phyloP scores from a whole-genome alignment of 35 echinoderm and acorn worm species.

The Ophiothrix spiculata region DNA sequence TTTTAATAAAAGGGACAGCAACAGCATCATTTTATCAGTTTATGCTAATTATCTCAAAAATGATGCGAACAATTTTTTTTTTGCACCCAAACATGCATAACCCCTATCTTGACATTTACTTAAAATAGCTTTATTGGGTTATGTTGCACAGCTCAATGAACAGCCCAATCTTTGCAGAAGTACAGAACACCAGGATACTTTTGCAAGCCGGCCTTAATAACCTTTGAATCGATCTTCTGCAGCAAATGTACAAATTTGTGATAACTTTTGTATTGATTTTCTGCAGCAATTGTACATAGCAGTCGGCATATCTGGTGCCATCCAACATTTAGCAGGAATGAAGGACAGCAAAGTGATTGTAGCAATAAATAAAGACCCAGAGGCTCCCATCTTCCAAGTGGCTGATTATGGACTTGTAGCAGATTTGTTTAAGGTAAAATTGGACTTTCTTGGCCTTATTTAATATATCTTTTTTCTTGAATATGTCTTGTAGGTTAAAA shows the following conservation, averaged over 20 bases:
- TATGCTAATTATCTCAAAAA: too few species aligned
- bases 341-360: conserved; percentile 92
- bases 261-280: not conserved
- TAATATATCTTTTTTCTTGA: not conserved
- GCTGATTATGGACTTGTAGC: conserved; percentile 81
- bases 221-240: not conserved
- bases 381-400: conserved; percentile 97
- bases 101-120: not conserved
- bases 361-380: conserved; percentile 94
- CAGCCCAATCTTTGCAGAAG: not conserved
- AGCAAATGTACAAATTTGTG: too few species aligned
- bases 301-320: conserved; percentile 96
- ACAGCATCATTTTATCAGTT: too few species aligned
- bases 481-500: not conserved
- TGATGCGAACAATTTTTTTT: too few species aligned
- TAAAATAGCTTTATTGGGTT: not conserved
- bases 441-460: not conserved
- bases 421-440: conserved; percentile 81
- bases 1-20: too few species aligned
- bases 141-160: not conserved
- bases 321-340: conserved; percentile 96
- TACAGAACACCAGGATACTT: not conserved
- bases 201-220: not conserved
- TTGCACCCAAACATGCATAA: too few species aligned
- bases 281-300: conserved; percentile 92